These are phyloP conservation scores for Cecidostiba fungosa DNA, from an alignment of 2,888 invertebrate genomes.

Conservation along the genomic window DNA sequence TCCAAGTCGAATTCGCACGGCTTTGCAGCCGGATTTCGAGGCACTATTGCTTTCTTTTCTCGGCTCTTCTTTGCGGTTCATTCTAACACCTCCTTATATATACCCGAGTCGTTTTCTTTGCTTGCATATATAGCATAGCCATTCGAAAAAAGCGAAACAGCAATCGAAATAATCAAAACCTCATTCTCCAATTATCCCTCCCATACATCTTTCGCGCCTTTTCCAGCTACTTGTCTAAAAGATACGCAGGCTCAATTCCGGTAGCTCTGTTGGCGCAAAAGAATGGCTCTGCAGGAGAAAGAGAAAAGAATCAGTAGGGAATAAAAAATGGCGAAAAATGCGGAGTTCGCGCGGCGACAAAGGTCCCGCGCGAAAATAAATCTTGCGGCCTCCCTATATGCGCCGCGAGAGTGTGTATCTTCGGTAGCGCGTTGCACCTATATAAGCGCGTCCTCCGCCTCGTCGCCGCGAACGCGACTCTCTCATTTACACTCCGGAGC, in stretches of 20 bases:
- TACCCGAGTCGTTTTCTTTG: no score
- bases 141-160: background rate
- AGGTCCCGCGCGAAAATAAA: conserved; percentile 72
- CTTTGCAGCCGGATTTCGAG: conserved; percentile 20
- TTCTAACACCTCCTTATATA: background rate
- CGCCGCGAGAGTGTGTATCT: conserved; percentile 14
- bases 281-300: conserved; percentile 62
- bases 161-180: no score
- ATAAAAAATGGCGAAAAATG: conserved; percentile 75
- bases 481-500: conserved; percentile 78
- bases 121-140: no score
- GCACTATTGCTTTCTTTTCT: background rate
- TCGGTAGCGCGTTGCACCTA: conserved; percentile 27
- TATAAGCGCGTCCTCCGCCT: conserved; percentile 17
- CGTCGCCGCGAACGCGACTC: conserved; percentile 56
- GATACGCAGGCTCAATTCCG: conserved; percentile 67
- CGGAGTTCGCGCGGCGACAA: conserved; percentile 75
- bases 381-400: conserved; percentile 70
- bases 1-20: conserved; percentile 46
- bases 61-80: background rate
- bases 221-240: conserved; percentile 50
- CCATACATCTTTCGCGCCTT: background rate
- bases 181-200: conserved; percentile 36
- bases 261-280: conserved; percentile 63
- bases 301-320: conserved; percentile 44